A percentile compares a stretch with the other conserved stretches of the same genome.
phyloP scores from a whole-genome alignment of 2,113 vertebrate genomes.

The Hucho hucho region DNA sequence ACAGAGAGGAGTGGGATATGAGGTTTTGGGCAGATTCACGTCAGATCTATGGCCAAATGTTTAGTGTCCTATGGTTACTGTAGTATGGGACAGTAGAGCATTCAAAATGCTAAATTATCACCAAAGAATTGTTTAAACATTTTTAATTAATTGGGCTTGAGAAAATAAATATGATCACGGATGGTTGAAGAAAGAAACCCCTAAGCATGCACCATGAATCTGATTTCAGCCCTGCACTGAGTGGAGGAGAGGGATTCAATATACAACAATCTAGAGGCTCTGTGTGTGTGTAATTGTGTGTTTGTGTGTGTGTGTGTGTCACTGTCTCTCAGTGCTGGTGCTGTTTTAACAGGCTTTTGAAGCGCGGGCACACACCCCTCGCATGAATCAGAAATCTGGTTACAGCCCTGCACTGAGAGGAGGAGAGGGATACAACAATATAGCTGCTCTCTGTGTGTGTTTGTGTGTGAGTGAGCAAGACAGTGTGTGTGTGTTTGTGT shows the following conservation, averaged over 20 bases:
- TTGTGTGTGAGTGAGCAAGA: not conserved
- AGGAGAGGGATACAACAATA: not conserved
- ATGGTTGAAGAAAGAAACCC: too few relatives aligned
- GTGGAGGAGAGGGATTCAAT: not conserved
- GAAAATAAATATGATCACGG: too few relatives aligned
- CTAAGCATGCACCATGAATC: not conserved
- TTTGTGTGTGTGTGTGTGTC: not conserved
- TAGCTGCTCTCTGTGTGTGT: not conserved
- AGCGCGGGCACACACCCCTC: too few relatives aligned
- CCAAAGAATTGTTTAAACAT: too few relatives aligned
- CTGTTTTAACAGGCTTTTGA: not conserved
- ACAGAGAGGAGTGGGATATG: too few relatives aligned
- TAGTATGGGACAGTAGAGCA: too few relatives aligned
- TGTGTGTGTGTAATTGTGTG: not conserved
- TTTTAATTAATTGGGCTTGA: too few relatives aligned
- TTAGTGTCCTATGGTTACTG: too few relatives aligned
- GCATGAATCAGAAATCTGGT: not conserved
- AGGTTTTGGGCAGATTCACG: too few relatives aligned
- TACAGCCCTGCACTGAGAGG: not conserved
- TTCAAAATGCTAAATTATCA: too few relatives aligned
- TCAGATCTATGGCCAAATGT: too few relatives aligned
- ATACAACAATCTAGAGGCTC: slow-evolving; percentile 3
- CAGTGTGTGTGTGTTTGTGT: too few relatives aligned
- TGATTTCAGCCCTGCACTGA: not conserved
- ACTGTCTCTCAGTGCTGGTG: slow-evolving; percentile 13